Evolutionary conservation across 2,113 vertebrate genomes (phyloP).

Genomic region (Diadophis punctatus): DNA sequence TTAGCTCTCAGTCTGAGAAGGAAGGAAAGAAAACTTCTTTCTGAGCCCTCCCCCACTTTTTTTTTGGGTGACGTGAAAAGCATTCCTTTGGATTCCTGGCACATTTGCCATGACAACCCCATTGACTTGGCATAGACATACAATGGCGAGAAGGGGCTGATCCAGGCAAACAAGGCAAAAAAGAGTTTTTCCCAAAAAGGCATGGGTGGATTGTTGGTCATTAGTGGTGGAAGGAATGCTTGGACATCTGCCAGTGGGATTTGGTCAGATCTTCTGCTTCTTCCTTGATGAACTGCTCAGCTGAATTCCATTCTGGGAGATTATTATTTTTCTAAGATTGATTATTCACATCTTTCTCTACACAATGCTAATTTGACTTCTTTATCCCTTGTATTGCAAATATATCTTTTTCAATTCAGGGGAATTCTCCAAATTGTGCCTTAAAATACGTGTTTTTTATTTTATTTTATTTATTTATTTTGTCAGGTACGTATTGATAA

Average conservation of each 20-base stretch:
- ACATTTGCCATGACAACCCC: background rate
- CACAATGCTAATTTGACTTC: rapidly evolving
- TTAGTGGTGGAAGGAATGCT: slow-evolving; percentile 26
- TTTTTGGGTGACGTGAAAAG: background rate
- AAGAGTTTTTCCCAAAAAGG: slow-evolving; percentile 23
- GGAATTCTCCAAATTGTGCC: background rate
- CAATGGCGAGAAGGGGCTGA: background rate
- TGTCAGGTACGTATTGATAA: too few species aligned
- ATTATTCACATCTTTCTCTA: slow-evolving; percentile 24
- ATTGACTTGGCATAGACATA: slow-evolving; percentile 9
- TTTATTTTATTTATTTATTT: too few species aligned
- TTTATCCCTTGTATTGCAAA: background rate
- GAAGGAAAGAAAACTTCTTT: background rate
- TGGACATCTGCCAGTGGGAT: slow-evolving; percentile 38
- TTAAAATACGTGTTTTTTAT: background rate
- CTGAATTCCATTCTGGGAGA: slow-evolving; percentile 15
- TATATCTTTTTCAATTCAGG: background rate
- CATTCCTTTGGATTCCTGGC: background rate
- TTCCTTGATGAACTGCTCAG: rapidly evolving
- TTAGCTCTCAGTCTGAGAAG: background rate
- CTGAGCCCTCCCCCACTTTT: background rate
- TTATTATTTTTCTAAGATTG: slow-evolving; percentile 5
- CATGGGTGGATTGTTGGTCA: slow-evolving; percentile 17
- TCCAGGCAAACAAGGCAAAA: slow-evolving; percentile 32
- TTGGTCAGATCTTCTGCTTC: background rate